These are phyloP conservation scores for Tubulanus polymorphus DNA, from an alignment of 2,888 invertebrate species.

Conservation along the genomic window DNA sequence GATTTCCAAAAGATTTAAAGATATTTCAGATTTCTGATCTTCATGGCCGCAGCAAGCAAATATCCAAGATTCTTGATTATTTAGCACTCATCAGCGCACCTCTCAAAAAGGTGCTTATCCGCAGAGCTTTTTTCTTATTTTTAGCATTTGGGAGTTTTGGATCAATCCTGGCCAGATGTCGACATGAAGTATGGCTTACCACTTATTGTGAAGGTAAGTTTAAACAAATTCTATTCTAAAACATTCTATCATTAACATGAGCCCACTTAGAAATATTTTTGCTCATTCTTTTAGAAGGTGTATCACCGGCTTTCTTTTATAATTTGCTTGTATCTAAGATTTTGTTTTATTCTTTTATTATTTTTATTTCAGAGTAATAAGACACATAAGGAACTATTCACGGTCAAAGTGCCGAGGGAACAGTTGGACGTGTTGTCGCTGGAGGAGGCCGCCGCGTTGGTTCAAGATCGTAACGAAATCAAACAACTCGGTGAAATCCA, in stretches of 20 bases:
- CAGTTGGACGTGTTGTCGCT: constrained; percentile 10
- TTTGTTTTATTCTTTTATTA: background rate
- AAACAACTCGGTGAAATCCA: too few species aligned
- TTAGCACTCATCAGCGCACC: too few species aligned
- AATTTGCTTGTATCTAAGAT: too few species aligned
- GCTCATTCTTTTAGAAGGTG: too few species aligned
- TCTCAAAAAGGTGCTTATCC: too few species aligned
- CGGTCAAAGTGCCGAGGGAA: constrained; percentile 3
- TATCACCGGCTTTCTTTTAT: too few species aligned
- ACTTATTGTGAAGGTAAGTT: constrained; percentile 30
- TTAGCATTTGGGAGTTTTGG: constrained; percentile 29
- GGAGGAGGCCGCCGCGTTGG: too few species aligned
- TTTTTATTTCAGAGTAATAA: constrained; percentile 14
- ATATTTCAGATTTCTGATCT: background rate
- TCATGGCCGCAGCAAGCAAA: too few species aligned
- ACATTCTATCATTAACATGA: too few species aligned
- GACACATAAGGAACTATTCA: constrained; percentile 2
- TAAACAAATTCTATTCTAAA: background rate
- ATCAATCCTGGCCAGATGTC: constrained; percentile 41
- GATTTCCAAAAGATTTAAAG: background rate
- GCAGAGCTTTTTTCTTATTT: constrained; percentile 3
- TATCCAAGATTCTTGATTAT: too few species aligned
- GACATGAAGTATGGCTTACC: constrained; percentile 30
- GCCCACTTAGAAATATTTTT: too few species aligned
- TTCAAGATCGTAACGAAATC: too few species aligned